Conservation (phyloP, 1,140 invertebrate genomes). For the Trichogramma pretiosum region DNA sequence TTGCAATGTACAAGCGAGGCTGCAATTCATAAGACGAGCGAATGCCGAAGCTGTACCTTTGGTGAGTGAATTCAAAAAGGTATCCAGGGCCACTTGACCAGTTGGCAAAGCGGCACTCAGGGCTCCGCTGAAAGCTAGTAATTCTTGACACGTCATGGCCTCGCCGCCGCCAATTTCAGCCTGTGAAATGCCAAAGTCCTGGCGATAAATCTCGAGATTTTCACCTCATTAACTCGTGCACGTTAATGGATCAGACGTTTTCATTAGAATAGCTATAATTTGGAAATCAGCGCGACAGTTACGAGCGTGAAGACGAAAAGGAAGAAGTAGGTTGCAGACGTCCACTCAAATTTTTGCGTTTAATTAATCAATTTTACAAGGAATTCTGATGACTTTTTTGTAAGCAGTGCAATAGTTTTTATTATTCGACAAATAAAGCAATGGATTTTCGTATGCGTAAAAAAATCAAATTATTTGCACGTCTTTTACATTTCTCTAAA, state of each 20-base stretch:
- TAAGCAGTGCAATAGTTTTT: too few species aligned
- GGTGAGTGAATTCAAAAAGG: conserved; percentile 69
- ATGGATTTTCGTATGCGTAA: too few species aligned
- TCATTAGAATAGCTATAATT: too few species aligned
- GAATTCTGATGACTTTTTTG: too few species aligned
- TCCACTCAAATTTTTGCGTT: conserved; percentile 21
- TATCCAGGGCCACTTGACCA: conserved; percentile 71
- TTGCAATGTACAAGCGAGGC: not conserved
- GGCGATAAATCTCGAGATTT: not conserved
- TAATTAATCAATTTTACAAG: too few species aligned
- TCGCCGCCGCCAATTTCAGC: conserved; percentile 48
- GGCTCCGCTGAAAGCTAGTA: conserved; percentile 80
- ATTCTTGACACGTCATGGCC: conserved; percentile 82
- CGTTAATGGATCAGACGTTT: too few species aligned
- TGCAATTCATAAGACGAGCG: not conserved
- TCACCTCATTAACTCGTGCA: too few species aligned
- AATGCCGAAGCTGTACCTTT: conserved; percentile 48
- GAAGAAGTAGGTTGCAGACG: conserved; percentile 3
- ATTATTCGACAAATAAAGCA: too few species aligned
- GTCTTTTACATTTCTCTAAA: too few species aligned
- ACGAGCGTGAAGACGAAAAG: too few species aligned
- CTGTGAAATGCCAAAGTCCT: conserved; percentile 28
- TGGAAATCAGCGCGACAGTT: too few species aligned
- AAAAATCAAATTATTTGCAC: too few species aligned
- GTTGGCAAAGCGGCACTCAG: conserved; percentile 84